Evolutionary conservation across 2,113 vertebrate species (phyloP).

Genomic region (Thinocorus orbignyianus): DNA sequence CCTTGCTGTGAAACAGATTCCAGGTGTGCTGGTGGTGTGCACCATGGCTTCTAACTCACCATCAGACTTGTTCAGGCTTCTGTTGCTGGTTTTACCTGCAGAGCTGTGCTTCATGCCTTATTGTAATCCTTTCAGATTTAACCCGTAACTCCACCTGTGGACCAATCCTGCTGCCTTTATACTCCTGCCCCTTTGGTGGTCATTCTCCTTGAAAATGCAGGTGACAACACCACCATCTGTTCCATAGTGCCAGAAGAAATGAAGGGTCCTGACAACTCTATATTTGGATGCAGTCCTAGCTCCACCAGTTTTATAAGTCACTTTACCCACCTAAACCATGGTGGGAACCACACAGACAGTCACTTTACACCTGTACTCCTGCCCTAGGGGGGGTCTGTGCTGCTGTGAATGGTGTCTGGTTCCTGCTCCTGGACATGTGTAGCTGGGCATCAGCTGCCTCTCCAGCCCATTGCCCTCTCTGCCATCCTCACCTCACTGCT

Average conservation of each 20-base stretch:
- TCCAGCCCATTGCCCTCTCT: background rate
- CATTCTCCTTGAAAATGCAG: background rate
- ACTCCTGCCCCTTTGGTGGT: background rate
- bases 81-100: background rate
- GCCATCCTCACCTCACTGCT: background rate
- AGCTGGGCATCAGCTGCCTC: background rate
- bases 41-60: background rate
- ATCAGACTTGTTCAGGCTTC: background rate
- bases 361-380: background rate
- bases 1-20: background rate
- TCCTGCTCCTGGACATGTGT: background rate
- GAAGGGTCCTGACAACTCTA: background rate
- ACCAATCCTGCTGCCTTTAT: background rate
- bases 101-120: background rate
- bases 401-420: background rate
- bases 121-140: background rate
- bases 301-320: background rate
- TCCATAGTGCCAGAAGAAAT: background rate
- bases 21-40: background rate
- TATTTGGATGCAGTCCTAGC: rapidly evolving
- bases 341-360: background rate
- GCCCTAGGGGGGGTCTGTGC: rapidly evolving
- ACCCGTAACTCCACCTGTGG: background rate
- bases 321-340: background rate
- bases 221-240: background rate